Conservation (phyloP, 2,797 vertebrate genomes). For the Centropyge bicolor region DNA sequence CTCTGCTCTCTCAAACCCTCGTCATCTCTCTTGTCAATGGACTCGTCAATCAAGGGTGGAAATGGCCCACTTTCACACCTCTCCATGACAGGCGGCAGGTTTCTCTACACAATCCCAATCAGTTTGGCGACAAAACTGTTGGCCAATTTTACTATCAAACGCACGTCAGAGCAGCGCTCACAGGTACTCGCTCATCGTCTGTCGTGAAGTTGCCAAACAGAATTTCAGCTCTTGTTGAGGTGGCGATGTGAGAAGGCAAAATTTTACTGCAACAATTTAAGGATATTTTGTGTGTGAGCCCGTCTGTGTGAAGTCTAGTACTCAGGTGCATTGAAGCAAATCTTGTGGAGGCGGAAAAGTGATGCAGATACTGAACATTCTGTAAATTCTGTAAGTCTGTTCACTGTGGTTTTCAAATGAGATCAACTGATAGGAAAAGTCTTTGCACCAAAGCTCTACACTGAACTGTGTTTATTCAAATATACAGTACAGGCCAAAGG, state of each 20-base stretch:
- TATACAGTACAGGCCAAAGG: too few relatives aligned
- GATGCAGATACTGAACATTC: too few relatives aligned
- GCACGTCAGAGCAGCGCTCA: neutral
- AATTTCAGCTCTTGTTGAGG: neutral
- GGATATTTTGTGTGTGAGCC: neutral
- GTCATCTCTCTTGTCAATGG: slow-evolving; percentile 52
- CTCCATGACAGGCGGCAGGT: slow-evolving; percentile 21
- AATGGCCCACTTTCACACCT: slow-evolving; percentile 48
- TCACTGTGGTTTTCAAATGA: neutral
- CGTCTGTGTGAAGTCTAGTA: neutral
- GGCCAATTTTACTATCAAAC: slow-evolving; percentile 14
- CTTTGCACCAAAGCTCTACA: neutral
- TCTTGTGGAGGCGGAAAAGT: too few relatives aligned
- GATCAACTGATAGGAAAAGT: neutral
- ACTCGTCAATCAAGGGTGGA: slow-evolving; percentile 57
- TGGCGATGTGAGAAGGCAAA: neutral
- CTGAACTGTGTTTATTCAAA: slow-evolving; percentile 7
- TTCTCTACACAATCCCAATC: slow-evolving; percentile 33
- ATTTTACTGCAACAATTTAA: neutral
- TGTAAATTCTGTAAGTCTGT: too few relatives aligned
- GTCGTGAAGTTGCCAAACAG: neutral
- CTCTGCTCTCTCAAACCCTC: slow-evolving; percentile 42
- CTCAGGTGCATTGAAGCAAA: neutral
- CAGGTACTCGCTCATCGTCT: neutral
- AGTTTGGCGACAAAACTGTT: neutral